phyloP scores from a whole-genome alignment of 2,888 invertebrate genomes.

The Luperina nickerlii region DNA sequence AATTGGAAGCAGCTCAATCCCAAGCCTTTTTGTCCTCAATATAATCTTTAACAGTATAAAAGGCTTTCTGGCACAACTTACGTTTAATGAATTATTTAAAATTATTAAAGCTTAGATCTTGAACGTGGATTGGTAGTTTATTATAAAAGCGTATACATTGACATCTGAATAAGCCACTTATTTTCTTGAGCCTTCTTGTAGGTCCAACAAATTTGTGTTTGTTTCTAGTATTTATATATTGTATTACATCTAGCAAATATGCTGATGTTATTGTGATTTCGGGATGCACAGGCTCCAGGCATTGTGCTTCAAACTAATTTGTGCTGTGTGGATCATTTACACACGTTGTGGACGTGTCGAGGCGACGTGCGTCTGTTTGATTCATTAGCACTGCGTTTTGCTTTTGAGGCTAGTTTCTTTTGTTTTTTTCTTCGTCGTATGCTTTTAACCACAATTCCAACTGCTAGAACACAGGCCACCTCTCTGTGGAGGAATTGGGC shows the following conservation, averaged over 20 bases:
- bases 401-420: not conserved
- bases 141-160: too few relatives aligned
- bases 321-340: not conserved
- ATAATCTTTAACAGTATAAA: too few relatives aligned
- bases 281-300: not conserved
- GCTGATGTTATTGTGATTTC: not conserved
- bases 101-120: too few relatives aligned
- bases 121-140: too few relatives aligned
- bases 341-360: not conserved
- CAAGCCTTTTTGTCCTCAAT: too few relatives aligned
- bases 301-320: not conserved
- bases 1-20: too few relatives aligned
- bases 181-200: too few relatives aligned
- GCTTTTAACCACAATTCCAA: not conserved
- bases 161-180: too few relatives aligned
- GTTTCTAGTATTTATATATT: not conserved
- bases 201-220: too few relatives aligned
- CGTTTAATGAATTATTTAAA: too few relatives aligned
- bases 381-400: not conserved
- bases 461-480: not conserved
- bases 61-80: too few relatives aligned
- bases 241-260: constrained; percentile 9
- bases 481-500: not conserved
- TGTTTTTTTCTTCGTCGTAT: not conserved
- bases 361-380: not conserved